A percentile compares a stretch with the other conserved stretches of the same genome.
Conservation (phyloP, 2,888 invertebrate genomes). For the Tribolium freemani region DNA sequence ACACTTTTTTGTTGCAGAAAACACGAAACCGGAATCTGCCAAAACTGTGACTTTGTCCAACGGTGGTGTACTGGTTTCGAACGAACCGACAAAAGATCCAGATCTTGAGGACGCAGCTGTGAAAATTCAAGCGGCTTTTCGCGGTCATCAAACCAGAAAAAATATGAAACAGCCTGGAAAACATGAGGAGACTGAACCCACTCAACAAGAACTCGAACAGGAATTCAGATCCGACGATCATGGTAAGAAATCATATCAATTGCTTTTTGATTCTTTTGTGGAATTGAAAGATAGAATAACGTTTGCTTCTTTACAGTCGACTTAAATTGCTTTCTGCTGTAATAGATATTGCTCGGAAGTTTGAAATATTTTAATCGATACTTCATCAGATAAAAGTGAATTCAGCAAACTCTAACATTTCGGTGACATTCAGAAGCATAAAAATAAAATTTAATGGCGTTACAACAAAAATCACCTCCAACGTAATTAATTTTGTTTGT, state of each 20-base stretch:
- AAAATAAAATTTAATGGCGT: too few relatives aligned
- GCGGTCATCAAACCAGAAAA: constrained; percentile 85
- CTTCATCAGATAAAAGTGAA: background rate
- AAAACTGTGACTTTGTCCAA: constrained; percentile 62
- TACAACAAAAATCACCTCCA: too few relatives aligned
- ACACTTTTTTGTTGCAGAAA: constrained; percentile 13
- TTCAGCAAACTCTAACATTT: background rate
- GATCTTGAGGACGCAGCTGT: constrained; percentile 75
- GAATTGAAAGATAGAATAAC: background rate
- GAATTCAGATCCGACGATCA: constrained; percentile 86
- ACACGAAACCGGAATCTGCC: constrained; percentile 59
- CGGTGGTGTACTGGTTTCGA: constrained; percentile 50
- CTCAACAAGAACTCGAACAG: constrained; percentile 80
- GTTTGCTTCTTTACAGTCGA: background rate
- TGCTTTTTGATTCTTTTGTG: background rate
- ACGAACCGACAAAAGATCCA: constrained; percentile 46
- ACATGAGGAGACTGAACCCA: constrained; percentile 69
- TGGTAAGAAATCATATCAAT: constrained; percentile 69
- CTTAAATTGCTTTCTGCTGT: background rate
- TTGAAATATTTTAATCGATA: background rate
- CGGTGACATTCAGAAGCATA: too few relatives aligned
- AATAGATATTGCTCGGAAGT: background rate
- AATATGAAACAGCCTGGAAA: constrained; percentile 76
- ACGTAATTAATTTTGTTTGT: too few relatives aligned
- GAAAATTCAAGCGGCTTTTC: constrained; percentile 90